These are phyloP conservation scores for sheep (Ovis aries) DNA, from an alignment of 2,113 vertebrate species.

Conservation along the genomic window DNA sequence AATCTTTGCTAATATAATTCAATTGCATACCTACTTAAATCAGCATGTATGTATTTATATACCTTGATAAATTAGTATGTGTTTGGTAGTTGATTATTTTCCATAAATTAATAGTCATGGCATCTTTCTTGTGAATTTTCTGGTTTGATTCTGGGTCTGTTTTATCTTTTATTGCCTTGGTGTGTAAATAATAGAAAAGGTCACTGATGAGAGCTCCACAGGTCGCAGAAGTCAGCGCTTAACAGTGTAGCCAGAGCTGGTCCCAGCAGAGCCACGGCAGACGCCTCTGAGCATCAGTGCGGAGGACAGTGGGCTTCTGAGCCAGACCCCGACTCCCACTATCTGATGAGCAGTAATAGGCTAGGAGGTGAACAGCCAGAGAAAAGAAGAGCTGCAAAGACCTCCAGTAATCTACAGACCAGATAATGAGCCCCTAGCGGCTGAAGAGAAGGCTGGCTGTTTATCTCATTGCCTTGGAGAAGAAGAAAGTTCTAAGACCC, in stretches of 20 bases:
- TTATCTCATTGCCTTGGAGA: not conserved
- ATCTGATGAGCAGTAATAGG: not conserved
- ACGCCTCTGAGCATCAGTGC: not conserved
- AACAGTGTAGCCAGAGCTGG: fast-evolving
- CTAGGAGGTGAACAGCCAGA: not conserved
- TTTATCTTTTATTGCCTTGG: not conserved
- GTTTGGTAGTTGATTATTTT: not conserved
- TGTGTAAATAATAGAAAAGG: not conserved
- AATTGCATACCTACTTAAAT: not conserved
- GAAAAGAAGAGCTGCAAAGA: not conserved
- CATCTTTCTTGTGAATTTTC: not conserved
- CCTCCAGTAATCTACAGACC: not conserved
- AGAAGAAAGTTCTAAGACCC: fast-evolving
- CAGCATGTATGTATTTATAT: not conserved
- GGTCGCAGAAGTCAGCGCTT: fast-evolving
- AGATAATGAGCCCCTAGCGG: not conserved
- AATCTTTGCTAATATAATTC: not conserved
- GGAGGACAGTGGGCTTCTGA: not conserved
- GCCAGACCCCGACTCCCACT: fast-evolving
- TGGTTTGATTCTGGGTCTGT: not conserved
- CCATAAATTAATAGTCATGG: not conserved
- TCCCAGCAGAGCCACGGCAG: fast-evolving
- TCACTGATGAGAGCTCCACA: not conserved
- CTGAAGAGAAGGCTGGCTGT: not conserved
- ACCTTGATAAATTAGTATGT: not conserved